phyloP scores from a whole-genome alignment of 2,888 invertebrate species.

The Phlogophora meticulosa region DNA sequence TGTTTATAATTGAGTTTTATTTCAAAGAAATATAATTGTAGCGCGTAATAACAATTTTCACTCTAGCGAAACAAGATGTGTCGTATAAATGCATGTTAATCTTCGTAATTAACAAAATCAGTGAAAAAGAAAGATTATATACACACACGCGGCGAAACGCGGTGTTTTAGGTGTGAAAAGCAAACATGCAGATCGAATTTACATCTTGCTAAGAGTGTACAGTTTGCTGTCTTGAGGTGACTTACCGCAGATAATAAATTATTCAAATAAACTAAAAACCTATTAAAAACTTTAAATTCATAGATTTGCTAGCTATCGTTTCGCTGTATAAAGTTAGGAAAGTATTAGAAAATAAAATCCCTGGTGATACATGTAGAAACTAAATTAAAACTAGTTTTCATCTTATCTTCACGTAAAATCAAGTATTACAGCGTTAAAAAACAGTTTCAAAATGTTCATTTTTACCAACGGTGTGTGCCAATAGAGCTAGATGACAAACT shows the following conservation, averaged over 20 bases:
- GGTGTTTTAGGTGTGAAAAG: constrained; percentile 16
- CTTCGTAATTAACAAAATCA: constrained; percentile 73
- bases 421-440: constrained; percentile 4
- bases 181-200: constrained; percentile 11
- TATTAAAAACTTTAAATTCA: too few relatives aligned
- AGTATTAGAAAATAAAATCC: neutral
- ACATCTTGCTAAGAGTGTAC: neutral
- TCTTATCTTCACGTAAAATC: neutral
- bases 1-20: constrained; percentile 73
- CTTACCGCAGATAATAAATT: neutral
- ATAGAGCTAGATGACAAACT: neutral
- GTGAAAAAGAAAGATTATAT: constrained; percentile 66
- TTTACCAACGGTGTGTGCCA: neutral
- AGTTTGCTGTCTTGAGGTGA: neutral
- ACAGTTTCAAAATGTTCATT: constrained; percentile 2
- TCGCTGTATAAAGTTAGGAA: neutral
- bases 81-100: constrained; percentile 70
- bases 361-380: neutral
- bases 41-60: constrained; percentile 75
- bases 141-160: constrained; percentile 31
- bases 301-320: neutral
- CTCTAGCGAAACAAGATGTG: constrained; percentile 72
- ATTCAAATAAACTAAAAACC: neutral
- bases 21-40: constrained; percentile 70
- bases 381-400: neutral